Evolutionary conservation across 2,797 vertebrate genomes (phyloP).

Genomic region (Alosa sapidissima): DNA sequence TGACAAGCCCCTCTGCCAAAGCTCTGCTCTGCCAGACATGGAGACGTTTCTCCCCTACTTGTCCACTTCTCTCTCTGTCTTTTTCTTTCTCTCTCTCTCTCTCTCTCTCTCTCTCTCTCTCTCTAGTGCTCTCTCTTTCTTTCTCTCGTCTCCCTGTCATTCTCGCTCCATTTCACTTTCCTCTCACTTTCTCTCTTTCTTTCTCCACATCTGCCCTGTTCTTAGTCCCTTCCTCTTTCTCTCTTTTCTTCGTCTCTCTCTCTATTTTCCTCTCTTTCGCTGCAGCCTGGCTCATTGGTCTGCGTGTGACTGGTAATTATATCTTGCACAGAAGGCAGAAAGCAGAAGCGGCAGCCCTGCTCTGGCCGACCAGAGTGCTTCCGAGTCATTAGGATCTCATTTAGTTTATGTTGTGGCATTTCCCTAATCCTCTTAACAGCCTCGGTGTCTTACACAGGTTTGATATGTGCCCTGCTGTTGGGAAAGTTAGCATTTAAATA

Average conservation of each 20-base stretch:
- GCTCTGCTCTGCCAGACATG: constrained; percentile 43
- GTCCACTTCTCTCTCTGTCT: neutral
- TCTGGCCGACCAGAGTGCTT: neutral
- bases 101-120: neutral
- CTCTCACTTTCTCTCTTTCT: neutral
- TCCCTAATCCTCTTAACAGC: constrained; percentile 14
- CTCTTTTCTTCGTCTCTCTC: neutral
- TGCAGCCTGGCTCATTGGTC: neutral
- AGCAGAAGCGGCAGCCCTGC: neutral
- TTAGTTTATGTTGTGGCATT: neutral
- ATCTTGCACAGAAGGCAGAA: neutral
- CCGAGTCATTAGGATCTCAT: neutral
- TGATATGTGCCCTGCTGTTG: constrained; percentile 26
- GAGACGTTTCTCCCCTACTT: constrained; percentile 44
- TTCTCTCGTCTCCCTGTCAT: neutral
- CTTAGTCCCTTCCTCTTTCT: neutral
- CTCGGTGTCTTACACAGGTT: neutral
- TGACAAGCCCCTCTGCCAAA: constrained; percentile 33
- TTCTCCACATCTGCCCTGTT: neutral
- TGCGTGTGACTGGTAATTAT: constrained; percentile 15
- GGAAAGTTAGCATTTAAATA: constrained; percentile 27
- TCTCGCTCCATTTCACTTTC: neutral
- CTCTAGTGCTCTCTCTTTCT: neutral
- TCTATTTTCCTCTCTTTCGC: neutral
- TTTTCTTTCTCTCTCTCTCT: neutral